phyloP scores from a whole-genome alignment of 2,888 invertebrate genomes.

The Nomada fucata region DNA sequence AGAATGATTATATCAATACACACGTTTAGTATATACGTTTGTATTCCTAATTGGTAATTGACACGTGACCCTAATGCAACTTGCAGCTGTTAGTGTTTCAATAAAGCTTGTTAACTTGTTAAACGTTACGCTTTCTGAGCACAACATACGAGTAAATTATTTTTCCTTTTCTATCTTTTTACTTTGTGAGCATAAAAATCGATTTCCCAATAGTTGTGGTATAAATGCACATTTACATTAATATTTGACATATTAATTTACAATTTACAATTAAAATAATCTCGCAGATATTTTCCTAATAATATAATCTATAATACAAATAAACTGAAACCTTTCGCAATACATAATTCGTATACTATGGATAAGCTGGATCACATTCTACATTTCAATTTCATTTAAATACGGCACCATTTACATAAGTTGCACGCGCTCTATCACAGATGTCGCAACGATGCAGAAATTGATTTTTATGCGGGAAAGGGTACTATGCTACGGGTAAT shows the following conservation, averaged over 20 bases:
- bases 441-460: constrained; percentile 32
- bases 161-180: not conserved
- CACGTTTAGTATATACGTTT: not conserved
- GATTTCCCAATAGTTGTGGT: not conserved
- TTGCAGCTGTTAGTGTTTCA: constrained; percentile 51
- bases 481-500: constrained; percentile 60
- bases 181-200: not conserved
- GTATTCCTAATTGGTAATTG: constrained; percentile 47
- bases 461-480: constrained; percentile 52
- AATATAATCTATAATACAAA: constrained; percentile 10
- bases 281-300: not conserved
- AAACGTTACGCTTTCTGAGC: constrained; percentile 38
- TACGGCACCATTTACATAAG: constrained; percentile 4
- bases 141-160: not conserved
- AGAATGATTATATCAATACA: not conserved
- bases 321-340: not conserved
- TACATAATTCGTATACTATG: too few species aligned
- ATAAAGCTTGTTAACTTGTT: constrained; percentile 50
- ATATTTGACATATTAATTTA: not conserved
- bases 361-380: too few species aligned
- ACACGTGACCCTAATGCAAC: constrained; percentile 37
- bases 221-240: not conserved
- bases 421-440: not conserved
- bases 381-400: constrained; percentile 30
- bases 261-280: not conserved